A percentile compares a stretch with the other conserved stretches of the same genome.
These are phyloP conservation scores for Hyles lineata DNA, from an alignment of 2,888 invertebrate species.

Conservation along the genomic window DNA sequence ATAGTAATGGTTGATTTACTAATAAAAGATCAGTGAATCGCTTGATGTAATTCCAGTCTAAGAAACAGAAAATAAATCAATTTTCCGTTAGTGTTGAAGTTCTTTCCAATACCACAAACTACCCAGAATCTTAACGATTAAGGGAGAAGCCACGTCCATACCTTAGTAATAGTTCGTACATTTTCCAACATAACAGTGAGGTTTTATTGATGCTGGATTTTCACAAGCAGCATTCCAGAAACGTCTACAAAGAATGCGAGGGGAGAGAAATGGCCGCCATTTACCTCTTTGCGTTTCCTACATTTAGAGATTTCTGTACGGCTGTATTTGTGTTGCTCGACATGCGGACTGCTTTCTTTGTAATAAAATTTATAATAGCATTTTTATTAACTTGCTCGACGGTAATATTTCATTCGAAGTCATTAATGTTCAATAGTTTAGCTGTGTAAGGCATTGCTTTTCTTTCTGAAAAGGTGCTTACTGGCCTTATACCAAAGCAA, in stretches of 20 bases:
- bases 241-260: conserved; percentile 34
- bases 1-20: too few species aligned
- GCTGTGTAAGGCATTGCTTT: not conserved
- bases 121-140: too few species aligned
- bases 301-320: conserved; percentile 13
- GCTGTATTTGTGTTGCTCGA: not conserved
- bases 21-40: too few species aligned
- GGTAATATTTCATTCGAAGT: conserved; percentile 4
- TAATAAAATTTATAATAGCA: not conserved
- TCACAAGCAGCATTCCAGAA: conserved; percentile 34
- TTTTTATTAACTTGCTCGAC: not conserved
- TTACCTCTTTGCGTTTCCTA: conserved; percentile 1
- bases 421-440: not conserved
- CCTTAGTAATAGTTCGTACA: conserved; percentile 30
- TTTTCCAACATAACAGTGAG: conserved; percentile 34
- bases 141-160: not conserved
- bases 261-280: conserved; percentile 28
- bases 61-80: not conserved
- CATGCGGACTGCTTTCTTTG: conserved; percentile 1
- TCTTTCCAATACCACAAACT: not conserved
- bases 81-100: not conserved
- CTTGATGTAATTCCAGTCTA: too few species aligned
- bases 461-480: too few species aligned
- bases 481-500: too few species aligned
- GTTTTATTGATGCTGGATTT: conserved; percentile 27